Evolutionary conservation across 2,888 invertebrate species (phyloP).

Genomic region (Omphaloscelis lunosa): DNA sequence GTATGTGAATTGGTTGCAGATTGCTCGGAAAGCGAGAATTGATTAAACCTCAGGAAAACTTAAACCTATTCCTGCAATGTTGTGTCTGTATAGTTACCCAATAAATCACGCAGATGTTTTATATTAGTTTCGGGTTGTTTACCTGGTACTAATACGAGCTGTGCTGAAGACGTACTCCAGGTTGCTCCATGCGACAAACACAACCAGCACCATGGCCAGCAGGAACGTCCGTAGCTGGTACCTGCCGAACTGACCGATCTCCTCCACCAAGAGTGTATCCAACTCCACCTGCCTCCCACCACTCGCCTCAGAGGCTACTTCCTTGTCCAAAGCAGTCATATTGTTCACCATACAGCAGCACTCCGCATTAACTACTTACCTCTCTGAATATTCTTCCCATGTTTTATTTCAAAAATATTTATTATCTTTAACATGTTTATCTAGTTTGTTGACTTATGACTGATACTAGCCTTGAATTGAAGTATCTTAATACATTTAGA

Average conservation of each 20-base stretch:
- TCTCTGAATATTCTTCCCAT: constrained; percentile 12
- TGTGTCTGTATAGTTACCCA: background rate
- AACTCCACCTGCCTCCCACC: constrained; percentile 65
- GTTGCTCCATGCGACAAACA: constrained; percentile 79
- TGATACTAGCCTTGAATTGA: too few species aligned
- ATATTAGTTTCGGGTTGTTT: background rate
- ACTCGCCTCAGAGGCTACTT: constrained; percentile 6
- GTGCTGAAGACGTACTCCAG: constrained; percentile 84
- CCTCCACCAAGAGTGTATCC: constrained; percentile 81
- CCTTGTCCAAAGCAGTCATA: constrained; percentile 21
- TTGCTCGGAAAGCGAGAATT: background rate
- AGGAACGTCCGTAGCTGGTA: constrained; percentile 78
- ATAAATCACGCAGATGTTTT: background rate
- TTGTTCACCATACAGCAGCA: background rate
- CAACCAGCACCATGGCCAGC: constrained; percentile 72
- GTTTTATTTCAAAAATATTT: constrained; percentile 13
- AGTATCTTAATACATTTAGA: too few species aligned
- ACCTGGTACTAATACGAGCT: constrained; percentile 83
- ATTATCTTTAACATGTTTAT: constrained; percentile 40
- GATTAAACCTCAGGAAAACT: background rate
- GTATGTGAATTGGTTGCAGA: background rate
- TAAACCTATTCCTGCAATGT: background rate
- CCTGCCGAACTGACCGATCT: constrained; percentile 83
- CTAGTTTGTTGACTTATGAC: constrained; percentile 43
- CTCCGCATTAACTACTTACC: constrained; percentile 11